Conservation (phyloP, 2,113 vertebrate species). For the Pholis gunnellus region DNA sequence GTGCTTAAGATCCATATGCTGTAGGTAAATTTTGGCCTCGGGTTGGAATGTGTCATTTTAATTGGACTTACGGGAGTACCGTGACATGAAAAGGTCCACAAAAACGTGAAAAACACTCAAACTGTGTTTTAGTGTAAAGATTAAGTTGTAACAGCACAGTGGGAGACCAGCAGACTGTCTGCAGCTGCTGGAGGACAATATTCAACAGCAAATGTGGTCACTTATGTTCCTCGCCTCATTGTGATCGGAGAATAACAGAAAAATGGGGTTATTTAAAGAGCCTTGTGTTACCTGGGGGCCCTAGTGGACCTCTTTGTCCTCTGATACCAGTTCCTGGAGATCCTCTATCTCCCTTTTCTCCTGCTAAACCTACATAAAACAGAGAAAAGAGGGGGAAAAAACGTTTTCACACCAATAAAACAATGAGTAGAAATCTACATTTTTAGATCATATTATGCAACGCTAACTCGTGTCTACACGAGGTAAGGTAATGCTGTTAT, state of each 20-base stretch:
- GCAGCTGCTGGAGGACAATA: conserved; percentile 33
- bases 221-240: background rate
- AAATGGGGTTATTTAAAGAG: background rate
- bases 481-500: background rate
- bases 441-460: background rate
- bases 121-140: conserved; percentile 4
- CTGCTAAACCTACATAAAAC: conserved; percentile 85
- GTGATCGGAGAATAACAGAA: background rate
- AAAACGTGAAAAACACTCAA: conserved; percentile 11
- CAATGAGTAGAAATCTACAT: background rate
- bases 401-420: conserved; percentile 1
- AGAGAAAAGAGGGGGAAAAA: background rate
- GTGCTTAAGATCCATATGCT: conserved; percentile 23
- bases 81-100: conserved; percentile 21
- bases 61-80: conserved; percentile 26
- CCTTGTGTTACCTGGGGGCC: conserved; percentile 89
- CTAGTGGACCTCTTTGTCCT: conserved; percentile 90
- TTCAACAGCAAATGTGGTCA: background rate
- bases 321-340: conserved; percentile 84
- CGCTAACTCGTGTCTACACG: background rate
- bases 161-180: conserved; percentile 20
- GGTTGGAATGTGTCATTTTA: conserved; percentile 45
- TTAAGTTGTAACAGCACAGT: conserved; percentile 10
- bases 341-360: conserved; percentile 97
- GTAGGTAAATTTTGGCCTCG: conserved; percentile 44